Conservation (phyloP, 2,113 vertebrate species). For the Aphyosemion australe region DNA sequence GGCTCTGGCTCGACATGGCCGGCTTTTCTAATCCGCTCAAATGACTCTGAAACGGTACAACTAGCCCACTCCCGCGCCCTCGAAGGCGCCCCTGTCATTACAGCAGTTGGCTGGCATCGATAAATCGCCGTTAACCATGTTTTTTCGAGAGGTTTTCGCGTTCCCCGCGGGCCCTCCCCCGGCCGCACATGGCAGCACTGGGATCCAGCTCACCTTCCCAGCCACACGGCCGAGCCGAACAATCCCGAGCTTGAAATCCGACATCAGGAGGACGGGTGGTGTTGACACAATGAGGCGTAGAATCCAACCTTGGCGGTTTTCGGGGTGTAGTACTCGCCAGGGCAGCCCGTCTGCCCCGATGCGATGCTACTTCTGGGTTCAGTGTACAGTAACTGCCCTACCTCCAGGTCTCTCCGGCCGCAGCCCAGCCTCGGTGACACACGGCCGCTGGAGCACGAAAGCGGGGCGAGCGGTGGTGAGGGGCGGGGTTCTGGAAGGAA, state of each 20-base stretch:
- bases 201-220: constrained; percentile 88
- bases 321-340: constrained; percentile 52
- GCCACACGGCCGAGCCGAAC: constrained; percentile 96
- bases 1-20: constrained; percentile 52
- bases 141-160: constrained; percentile 34
- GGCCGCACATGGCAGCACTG: constrained; percentile 81
- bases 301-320: constrained; percentile 36
- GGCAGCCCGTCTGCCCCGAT: constrained; percentile 72
- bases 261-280: constrained; percentile 81
- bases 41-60: constrained; percentile 15
- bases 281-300: constrained; percentile 35
- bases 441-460: constrained; percentile 77
- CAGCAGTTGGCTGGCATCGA: not conserved
- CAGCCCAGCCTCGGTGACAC: constrained; percentile 76
- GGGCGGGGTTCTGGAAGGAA: constrained; percentile 38
- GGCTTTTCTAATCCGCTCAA: constrained; percentile 54
- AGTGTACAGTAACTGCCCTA: constrained; percentile 54
- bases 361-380: constrained; percentile 55
- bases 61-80: not conserved
- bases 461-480: constrained; percentile 41
- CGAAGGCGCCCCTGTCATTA: fast-evolving
- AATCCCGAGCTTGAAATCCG: constrained; percentile 95
- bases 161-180: constrained; percentile 69
- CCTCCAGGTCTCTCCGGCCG: constrained; percentile 70
- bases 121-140: not conserved